These are phyloP conservation scores for Galaxea fascicularis DNA, from an alignment of 92 coral and sea anemone genomes.

Conservation along the genomic window DNA sequence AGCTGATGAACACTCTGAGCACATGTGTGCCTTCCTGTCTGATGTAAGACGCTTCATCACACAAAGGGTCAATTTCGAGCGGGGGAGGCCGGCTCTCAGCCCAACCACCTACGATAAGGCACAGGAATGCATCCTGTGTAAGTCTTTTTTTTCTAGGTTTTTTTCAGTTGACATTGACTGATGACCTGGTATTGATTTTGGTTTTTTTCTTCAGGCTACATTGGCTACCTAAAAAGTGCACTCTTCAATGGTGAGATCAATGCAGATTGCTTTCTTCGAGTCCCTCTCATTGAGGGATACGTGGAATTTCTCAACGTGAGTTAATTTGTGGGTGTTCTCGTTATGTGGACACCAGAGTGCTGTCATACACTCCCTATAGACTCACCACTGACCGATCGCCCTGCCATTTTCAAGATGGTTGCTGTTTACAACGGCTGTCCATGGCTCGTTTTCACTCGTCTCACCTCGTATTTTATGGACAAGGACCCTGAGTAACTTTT, in stretches of 20 bases:
- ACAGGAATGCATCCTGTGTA: slow-evolving; percentile 22
- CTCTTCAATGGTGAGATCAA: not conserved
- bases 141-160: too few relatives aligned
- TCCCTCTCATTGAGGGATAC: not conserved
- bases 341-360: not conserved
- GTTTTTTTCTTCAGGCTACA: not conserved
- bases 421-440: too few relatives aligned
- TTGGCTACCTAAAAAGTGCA: not conserved
- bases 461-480: too few relatives aligned
- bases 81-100: slow-evolving; percentile 17
- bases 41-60: not conserved
- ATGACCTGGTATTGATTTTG: too few relatives aligned
- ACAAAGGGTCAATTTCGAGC: slow-evolving; percentile 10
- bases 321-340: not conserved
- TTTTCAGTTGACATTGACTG: not conserved
- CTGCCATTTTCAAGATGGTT: too few relatives aligned
- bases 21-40: too few relatives aligned
- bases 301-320: not conserved
- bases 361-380: too few relatives aligned
- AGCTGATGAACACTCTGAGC: too few relatives aligned
- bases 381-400: too few relatives aligned
- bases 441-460: too few relatives aligned
- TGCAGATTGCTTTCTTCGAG: not conserved
- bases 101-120: slow-evolving; percentile 13
- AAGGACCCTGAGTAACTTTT: too few relatives aligned